Evolutionary conservation across 2,888 invertebrate species (phyloP), one percentile per base, ranked within the genome.

Genomic region (Cephonodes hylas): DNA sequence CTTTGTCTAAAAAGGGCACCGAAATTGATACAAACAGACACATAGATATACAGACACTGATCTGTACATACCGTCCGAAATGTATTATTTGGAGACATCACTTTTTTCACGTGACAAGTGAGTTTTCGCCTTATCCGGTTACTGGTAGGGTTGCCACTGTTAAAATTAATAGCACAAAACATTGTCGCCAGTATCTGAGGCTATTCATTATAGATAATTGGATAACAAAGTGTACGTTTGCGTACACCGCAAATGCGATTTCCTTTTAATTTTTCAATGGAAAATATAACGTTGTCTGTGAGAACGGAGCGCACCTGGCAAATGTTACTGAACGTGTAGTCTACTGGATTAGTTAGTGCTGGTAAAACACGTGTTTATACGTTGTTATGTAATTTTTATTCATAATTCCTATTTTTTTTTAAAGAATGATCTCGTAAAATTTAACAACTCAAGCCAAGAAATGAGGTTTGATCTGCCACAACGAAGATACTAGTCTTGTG

Each of bases 101-200:
- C 68, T 69, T 68, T 66, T 63, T 64, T 63, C 64, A 62, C 56
- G 67, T 66, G 67, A 65, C 66, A 64, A 67, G 65, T 60, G 65
- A 38, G 60, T 57, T 63, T 57, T 31, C 56, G 64, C 59, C 64
- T 65, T 64, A 48, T 69, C 69, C 65, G 61, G 67, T 67, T 65
- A 38, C 58, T 10, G n/a, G 38, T 18, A 53, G 53, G 53, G 53
- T 31, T 53, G 53, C 10, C 53, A 44, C 18, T 10, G 1, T 8
- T 20, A 6, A 8, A 53, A 15, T 18, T 7, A 25, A 25, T 3
- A n/a, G 10, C 15, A 27, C n/a, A 10, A 10, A 10, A 31, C 34
- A 34, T 38, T 38, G 13, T 38, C n/a, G 38, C n/a, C 10, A n/a
- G n/a, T n/a, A n/a, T n/a, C n/a, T n/a, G n/a, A 15, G 13, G 53